Evolutionary conservation across 2,888 invertebrate genomes (phyloP).

Genomic region (Caenorhabditis plicata): DNA sequence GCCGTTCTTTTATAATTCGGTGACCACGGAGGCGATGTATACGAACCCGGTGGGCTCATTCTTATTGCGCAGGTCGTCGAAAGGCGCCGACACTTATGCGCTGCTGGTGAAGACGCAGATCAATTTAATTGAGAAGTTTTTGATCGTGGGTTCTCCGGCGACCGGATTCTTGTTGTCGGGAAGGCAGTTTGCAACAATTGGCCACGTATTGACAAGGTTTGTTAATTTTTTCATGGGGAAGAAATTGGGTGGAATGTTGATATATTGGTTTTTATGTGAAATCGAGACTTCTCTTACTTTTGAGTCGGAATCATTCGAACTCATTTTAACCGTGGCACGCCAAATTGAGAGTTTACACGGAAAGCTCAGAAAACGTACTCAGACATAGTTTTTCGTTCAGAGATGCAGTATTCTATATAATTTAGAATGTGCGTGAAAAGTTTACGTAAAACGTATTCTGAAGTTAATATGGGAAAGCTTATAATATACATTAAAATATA

Average conservation of each 20-base stretch:
- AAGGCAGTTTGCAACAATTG: slow-evolving; percentile 29
- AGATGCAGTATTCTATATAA: no score
- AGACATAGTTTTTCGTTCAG: no score
- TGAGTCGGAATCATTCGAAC: no score
- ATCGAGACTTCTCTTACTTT: no score
- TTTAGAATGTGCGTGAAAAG: no score
- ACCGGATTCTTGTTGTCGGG: slow-evolving; percentile 35
- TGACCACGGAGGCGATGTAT: slow-evolving; percentile 16
- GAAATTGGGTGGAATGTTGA: background rate
- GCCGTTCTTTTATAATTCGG: slow-evolving; percentile 27
- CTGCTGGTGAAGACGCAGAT: slow-evolving; percentile 36
- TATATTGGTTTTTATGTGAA: no score
- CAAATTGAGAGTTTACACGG: no score
- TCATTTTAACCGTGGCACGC: no score
- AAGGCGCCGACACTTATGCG: slow-evolving; percentile 30
- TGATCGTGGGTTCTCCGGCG: slow-evolving; percentile 21
- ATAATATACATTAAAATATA: no score
- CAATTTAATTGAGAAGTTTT: slow-evolving; percentile 37
- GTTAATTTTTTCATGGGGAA: background rate
- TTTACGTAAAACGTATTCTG: no score
- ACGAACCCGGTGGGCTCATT: slow-evolving; percentile 25
- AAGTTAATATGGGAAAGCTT: no score
- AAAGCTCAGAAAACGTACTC: no score
- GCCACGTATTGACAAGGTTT: slow-evolving; percentile 39
- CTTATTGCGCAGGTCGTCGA: slow-evolving; percentile 37